Evolutionary conservation across 2,797 vertebrate genomes (phyloP), one percentile per base, ranked within the genome.

Genomic region (Lycodopsis pacificus): DNA sequence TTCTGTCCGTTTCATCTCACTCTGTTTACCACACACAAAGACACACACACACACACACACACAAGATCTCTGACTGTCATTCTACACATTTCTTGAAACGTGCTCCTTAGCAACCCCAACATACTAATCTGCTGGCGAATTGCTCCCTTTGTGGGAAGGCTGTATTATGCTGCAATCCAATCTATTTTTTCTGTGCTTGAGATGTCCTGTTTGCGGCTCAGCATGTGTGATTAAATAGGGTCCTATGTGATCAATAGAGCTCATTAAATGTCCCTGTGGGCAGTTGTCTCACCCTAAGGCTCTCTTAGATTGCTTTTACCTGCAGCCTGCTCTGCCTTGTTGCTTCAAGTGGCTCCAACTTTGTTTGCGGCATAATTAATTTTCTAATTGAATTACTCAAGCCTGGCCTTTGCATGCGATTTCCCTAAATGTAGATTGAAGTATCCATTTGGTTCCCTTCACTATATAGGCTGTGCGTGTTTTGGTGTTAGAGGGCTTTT

Each of bases 171-270:
- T 75, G 73, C 73, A 81, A 83, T 83, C 71, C 76, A 83, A 83
- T 86, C 61, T 44, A 4, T 42, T 61, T 70, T 79, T 73, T 76
- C 14, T 49, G 44, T 75, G 66, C 86, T 80, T 80, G 70, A 88
- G 82, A 84, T 85, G 81, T 73, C 77, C 63, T 80, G 78, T 89
- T 90, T 88, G 76, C 38, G 11, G 73, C 79, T 93, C 87, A 86
- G 65, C 73, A 81, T 84, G 86, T 89, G 86, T 92, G 91, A 93
- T 87, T 91, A 90, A 93, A 93, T 83, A 85, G 88, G 84, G 74
- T 71, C 87, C 90, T 81, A 58, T 81, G 85, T 89, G 90, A 93
- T 94, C 93, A 91, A 93, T 93, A 90, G 81, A 85, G 87, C 88
- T 94, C 87, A 92, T 91, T 94, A 91, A 88, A 84, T 76, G 84